A percentile compares a stretch with the other conserved stretches of the same genome.
Conservation (phyloP, 2,888 invertebrate genomes). For the Dasypolia templi region DNA sequence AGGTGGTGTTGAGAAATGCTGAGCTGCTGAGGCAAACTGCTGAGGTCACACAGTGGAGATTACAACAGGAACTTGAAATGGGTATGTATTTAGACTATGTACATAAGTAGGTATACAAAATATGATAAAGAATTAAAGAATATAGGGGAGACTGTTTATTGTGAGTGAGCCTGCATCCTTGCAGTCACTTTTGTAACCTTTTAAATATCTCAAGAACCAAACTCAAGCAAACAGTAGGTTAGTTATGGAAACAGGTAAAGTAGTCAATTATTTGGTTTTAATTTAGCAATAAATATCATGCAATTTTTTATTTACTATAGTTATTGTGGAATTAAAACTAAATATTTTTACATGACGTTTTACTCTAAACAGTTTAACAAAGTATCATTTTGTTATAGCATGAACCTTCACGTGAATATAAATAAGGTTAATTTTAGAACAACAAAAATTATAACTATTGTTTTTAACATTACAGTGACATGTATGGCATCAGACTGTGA, state of each 20-base stretch:
- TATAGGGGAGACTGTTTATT: neutral
- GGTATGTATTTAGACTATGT: conserved; percentile 52
- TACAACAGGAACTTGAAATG: conserved; percentile 73
- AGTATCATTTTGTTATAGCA: neutral
- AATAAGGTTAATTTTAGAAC: neutral
- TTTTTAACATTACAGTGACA: conserved; percentile 32
- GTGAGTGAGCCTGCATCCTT: too few species aligned
- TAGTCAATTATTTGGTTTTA: too few species aligned
- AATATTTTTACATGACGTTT: neutral
- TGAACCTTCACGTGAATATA: neutral
- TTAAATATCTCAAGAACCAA: neutral
- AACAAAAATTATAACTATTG: too few species aligned
- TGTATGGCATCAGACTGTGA: conserved; percentile 40
- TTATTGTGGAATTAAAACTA: neutral
- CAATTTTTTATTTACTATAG: too few species aligned
- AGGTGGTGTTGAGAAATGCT: conserved; percentile 56
- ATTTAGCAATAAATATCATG: too few species aligned
- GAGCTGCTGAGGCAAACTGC: conserved; percentile 66
- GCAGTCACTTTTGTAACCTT: neutral
- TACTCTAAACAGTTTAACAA: neutral
- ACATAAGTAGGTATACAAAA: neutral
- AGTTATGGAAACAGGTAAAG: too few species aligned
- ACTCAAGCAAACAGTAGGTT: neutral
- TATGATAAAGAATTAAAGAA: neutral
- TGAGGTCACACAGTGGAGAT: conserved; percentile 71